phyloP scores from a whole-genome alignment of 2,113 vertebrate genomes.

The Tenrec ecaudatus region DNA sequence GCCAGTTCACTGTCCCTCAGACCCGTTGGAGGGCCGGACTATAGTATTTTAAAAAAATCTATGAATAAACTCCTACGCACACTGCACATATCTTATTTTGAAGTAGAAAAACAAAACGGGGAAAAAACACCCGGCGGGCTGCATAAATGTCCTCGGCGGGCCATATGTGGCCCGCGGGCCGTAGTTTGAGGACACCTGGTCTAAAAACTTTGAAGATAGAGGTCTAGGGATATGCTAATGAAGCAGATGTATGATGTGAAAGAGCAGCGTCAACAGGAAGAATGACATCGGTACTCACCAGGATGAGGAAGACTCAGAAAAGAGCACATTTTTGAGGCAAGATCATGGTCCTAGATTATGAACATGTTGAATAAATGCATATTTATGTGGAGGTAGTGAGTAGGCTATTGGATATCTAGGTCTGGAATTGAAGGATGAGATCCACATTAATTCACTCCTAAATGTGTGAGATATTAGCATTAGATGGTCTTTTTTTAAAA shows the following conservation, averaged over 20 bases:
- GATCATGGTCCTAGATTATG: background rate
- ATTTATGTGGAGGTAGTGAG: background rate
- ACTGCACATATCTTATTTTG: no score
- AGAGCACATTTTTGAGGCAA: background rate
- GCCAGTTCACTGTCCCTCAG: no score
- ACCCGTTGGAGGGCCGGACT: no score
- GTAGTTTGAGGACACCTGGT: no score
- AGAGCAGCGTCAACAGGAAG: background rate
- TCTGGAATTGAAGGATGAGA: background rate
- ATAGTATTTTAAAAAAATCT: no score
- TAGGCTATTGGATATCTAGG: background rate
- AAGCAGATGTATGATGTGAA: background rate
- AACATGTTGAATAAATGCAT: background rate
- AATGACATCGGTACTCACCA: background rate
- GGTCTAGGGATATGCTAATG: background rate
- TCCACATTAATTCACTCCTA: background rate
- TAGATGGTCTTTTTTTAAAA: background rate
- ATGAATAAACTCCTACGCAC: no score
- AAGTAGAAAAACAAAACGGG: no score
- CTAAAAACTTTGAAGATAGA: background rate
- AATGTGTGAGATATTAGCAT: background rate
- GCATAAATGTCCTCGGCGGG: no score
- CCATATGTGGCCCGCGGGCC: no score
- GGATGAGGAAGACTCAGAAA: background rate
- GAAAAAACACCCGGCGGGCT: no score